Evolutionary conservation across 2,888 invertebrate genomes (phyloP), one percentile per base, ranked within the genome.

Genomic region (Spodoptera exigua): DNA sequence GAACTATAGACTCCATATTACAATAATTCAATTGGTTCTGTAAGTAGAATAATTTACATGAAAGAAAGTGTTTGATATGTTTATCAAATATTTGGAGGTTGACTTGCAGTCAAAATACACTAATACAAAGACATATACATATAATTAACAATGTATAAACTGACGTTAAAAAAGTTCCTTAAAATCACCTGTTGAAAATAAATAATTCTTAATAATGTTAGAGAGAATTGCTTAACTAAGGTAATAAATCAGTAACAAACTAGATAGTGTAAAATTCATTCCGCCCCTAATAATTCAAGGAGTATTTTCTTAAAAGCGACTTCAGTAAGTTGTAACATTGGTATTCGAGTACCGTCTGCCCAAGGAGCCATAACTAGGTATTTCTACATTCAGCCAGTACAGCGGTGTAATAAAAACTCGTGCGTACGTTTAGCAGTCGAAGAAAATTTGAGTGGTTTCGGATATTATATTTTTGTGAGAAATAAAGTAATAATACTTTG

Each of bases 381-480:
- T 67, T 67, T 49, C 49, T 46, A 64, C 64, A 70, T 69, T 36
- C 58, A 70, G 27, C 43, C 13, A 43, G 17, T 61, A 40, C 65
- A 64, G 61, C 64, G 65, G 27, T 59, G 58, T 49, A 70, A 59
- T 67, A 70, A 74, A 73, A 74, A 53, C 67, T 46, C 47, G 16
- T 70, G 65, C 70, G 68, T 70, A 68, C 44, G 43, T 49, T 56
- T 59, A 51, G 56, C 60, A 64, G 57, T 56, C 53, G 51, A 64
- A 66, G 72, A 64, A 73, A 73, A 75, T 75, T 74, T 64, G 64
- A 71, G 72, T 75, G 75, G 52, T 43, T 61, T 62, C 11, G 43
- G 37, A 41, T 65, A 61, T 68, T 68, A 65, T 68, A 68, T 65
- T 65, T 65, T 65, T 65, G 65, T 65, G 37, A 36, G 35, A 10